Conservation (phyloP, 2,888 invertebrate species). For the Cordilura impudica region DNA sequence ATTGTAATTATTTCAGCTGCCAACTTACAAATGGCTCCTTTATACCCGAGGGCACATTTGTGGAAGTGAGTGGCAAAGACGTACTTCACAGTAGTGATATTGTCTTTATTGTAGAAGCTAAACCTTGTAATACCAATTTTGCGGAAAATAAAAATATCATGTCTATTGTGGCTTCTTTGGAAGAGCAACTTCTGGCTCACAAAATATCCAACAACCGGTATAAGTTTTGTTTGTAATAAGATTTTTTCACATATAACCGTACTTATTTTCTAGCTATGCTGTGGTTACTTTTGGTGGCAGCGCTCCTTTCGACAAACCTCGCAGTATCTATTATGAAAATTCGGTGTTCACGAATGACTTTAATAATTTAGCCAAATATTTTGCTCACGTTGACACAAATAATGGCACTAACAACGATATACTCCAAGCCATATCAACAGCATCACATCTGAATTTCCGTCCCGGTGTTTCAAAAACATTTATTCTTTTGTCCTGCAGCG, state of each 20-base stretch:
- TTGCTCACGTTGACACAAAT: constrained; percentile 85
- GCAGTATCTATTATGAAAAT: constrained; percentile 85
- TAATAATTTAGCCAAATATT: constrained; percentile 82
- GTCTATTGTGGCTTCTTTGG: constrained; percentile 82
- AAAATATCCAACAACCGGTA: constrained; percentile 85
- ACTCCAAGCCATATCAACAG: constrained; percentile 86
- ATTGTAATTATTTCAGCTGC: constrained; percentile 80
- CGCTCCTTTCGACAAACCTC: constrained; percentile 85
- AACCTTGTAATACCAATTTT: constrained; percentile 87
- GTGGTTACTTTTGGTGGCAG: constrained; percentile 89
- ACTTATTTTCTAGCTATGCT: constrained; percentile 82
- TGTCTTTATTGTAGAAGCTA: constrained; percentile 93
- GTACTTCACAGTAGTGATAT: constrained; percentile 88
- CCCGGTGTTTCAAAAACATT: constrained; percentile 91
- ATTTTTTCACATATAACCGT: background rate
- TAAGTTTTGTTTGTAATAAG: constrained; percentile 4
- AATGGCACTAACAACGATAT: constrained; percentile 81
- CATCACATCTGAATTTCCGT: constrained; percentile 86
- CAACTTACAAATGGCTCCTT: constrained; percentile 83
- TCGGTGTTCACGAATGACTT: constrained; percentile 83
- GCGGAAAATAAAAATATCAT: constrained; percentile 84
- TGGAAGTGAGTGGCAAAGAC: constrained; percentile 80
- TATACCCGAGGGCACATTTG: constrained; percentile 87
- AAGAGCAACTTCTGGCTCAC: constrained; percentile 83
- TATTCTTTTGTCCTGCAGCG: constrained; percentile 88